These are phyloP conservation scores for Phrynosoma platyrhinos DNA, from an alignment of 2,113 vertebrate species.

Conservation along the genomic window DNA sequence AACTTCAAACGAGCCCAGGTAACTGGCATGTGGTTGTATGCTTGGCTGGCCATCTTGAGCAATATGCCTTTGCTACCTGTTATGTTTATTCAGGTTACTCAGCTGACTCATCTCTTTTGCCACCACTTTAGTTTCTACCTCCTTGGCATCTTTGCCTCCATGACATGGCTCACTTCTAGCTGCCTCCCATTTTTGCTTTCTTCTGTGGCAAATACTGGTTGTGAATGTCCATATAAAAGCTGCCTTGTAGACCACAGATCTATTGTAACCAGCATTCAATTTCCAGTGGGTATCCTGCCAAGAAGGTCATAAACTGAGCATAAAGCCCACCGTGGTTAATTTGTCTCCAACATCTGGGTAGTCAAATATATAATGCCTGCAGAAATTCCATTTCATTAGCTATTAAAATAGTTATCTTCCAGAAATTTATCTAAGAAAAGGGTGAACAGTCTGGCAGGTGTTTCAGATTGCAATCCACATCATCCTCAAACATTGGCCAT, in stretches of 20 bases:
- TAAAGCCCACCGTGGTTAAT: neutral
- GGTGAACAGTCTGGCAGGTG: too few relatives aligned
- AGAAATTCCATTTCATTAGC: neutral
- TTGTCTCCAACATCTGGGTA: neutral
- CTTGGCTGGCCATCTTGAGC: neutral
- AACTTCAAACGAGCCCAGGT: constrained; percentile 96
- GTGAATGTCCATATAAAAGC: neutral
- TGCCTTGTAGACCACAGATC: neutral
- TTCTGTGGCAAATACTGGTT: neutral
- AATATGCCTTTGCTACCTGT: neutral
- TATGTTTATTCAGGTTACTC: neutral
- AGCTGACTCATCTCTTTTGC: neutral
- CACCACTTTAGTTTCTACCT: neutral
- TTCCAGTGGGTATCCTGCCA: neutral
- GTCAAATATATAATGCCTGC: neutral
- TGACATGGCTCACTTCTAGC: neutral
- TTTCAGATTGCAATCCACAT: too few relatives aligned
- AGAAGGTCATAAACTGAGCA: neutral
- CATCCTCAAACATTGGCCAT: too few relatives aligned
- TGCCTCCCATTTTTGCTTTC: neutral
- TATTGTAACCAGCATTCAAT: neutral
- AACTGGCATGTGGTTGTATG: rapidly evolving
- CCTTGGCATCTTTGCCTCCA: too few relatives aligned
- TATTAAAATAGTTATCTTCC: too few relatives aligned
- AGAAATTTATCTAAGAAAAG: neutral